phyloP scores from a whole-genome alignment of 2,888 invertebrate genomes.

The Labia minor region DNA sequence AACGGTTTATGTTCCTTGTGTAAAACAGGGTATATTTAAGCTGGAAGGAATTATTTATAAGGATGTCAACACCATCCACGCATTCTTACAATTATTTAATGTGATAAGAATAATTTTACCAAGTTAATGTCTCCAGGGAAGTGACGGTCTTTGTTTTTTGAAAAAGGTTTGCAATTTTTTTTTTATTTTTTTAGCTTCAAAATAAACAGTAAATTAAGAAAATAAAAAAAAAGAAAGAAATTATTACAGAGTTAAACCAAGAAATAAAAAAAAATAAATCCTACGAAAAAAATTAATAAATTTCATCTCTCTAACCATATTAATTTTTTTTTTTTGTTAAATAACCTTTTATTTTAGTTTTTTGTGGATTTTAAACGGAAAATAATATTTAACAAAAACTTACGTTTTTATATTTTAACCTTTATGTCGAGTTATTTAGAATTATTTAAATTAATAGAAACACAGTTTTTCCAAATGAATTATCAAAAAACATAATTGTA shows the following conservation, averaged over 20 bases:
- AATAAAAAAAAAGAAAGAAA: not conserved
- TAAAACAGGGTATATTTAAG: not conserved
- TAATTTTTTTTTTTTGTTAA: too few species aligned
- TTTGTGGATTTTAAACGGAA: too few species aligned
- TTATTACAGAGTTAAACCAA: not conserved
- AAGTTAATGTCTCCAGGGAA: not conserved
- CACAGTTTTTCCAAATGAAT: too few species aligned
- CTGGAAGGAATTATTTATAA: not conserved
- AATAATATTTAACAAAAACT: too few species aligned
- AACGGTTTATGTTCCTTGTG: not conserved
- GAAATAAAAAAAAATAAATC: not conserved
- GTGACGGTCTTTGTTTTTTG: not conserved
- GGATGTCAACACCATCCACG: not conserved
- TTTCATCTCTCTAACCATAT: too few species aligned
- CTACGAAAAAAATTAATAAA: too few species aligned
- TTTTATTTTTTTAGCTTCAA: not conserved
- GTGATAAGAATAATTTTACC: not conserved
- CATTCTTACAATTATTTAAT: not conserved
- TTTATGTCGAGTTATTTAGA: too few species aligned
- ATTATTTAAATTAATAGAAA: too few species aligned
- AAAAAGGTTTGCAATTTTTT: not conserved
- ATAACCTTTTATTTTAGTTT: too few species aligned
- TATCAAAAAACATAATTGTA: too few species aligned
- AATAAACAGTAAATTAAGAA: not conserved
- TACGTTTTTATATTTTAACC: too few species aligned